These are phyloP conservation scores for Watsonalla cultraria DNA, from an alignment of 2,888 invertebrate species.

Conservation along the genomic window DNA sequence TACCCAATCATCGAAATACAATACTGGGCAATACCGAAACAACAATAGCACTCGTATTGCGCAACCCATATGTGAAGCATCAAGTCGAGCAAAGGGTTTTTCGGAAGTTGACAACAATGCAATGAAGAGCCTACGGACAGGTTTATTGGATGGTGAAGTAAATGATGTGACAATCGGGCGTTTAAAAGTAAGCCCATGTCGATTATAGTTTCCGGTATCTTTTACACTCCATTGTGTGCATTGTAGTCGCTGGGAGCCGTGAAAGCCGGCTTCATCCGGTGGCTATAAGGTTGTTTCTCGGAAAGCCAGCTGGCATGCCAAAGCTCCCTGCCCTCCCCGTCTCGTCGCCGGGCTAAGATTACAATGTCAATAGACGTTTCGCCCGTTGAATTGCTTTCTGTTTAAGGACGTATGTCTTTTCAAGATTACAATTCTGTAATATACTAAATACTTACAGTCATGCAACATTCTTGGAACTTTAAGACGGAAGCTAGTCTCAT, in stretches of 20 bases:
- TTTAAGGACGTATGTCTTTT: constrained; percentile 34
- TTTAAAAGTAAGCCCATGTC: constrained; percentile 53
- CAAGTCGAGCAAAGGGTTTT: constrained; percentile 9
- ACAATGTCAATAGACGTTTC: constrained; percentile 60
- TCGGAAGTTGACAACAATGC: constrained; percentile 5
- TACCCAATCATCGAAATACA: not conserved
- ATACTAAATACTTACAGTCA: constrained; percentile 15
- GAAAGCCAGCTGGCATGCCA: constrained; percentile 47
- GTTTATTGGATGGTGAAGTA: constrained; percentile 29
- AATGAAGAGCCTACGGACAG: constrained; percentile 25
- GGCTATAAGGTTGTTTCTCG: constrained; percentile 50
- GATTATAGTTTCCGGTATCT: constrained; percentile 69
- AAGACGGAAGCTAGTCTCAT: too few relatives aligned
- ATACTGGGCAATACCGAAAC: not conserved
- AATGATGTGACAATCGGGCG: constrained; percentile 42
- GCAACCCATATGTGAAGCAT: constrained; percentile 31
- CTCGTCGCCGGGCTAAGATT: constrained; percentile 47
- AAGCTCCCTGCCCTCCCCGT: constrained; percentile 30
- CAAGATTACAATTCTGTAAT: constrained; percentile 28
- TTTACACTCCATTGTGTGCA: constrained; percentile 54
- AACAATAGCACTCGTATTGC: constrained; percentile 14
- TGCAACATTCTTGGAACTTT: too few relatives aligned
- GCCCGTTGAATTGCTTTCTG: constrained; percentile 40
- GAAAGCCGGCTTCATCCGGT: constrained; percentile 41
- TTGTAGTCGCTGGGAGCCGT: constrained; percentile 38